phyloP scores from a whole-genome alignment of 2,797 vertebrate species.

The Spea hammondii region DNA sequence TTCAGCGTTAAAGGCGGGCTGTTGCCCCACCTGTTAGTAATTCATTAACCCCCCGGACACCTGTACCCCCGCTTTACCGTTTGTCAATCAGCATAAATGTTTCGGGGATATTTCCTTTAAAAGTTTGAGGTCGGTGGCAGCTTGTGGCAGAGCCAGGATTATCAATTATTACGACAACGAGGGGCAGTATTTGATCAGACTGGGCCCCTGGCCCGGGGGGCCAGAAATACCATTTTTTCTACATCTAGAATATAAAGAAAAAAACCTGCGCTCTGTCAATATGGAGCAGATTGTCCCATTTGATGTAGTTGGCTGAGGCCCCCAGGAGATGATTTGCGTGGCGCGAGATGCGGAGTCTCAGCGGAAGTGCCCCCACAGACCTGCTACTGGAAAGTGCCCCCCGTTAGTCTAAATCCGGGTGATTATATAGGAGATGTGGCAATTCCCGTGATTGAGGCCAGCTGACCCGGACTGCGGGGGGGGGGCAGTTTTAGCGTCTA shows the following conservation, averaged over 20 bases:
- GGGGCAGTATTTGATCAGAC: not conserved
- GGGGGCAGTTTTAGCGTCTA: too few species aligned
- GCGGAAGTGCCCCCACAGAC: not conserved
- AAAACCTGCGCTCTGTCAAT: not conserved
- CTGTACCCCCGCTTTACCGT: too few species aligned
- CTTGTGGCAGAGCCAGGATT: too few species aligned
- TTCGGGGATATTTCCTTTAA: too few species aligned
- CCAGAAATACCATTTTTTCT: not conserved
- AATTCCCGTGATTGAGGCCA: not conserved
- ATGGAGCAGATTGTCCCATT: conserved; percentile 1
- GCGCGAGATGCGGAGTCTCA: not conserved
- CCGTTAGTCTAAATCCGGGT: not conserved
- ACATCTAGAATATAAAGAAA: not conserved
- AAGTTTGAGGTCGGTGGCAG: too few species aligned
- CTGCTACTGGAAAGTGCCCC: not conserved
- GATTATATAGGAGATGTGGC: not conserved
- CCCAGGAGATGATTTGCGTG: not conserved
- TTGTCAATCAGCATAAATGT: too few species aligned
- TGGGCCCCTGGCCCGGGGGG: not conserved
- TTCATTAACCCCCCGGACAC: too few species aligned
- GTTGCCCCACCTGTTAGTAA: too few species aligned
- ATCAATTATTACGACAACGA: too few species aligned
- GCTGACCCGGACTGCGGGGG: too few species aligned
- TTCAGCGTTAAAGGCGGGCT: too few species aligned
- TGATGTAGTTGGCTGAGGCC: not conserved